A percentile compares a stretch with the other conserved stretches of the same genome.
Conservation (phyloP, 1,140 invertebrate genomes). For the Eurosta solidaginis region DNA sequence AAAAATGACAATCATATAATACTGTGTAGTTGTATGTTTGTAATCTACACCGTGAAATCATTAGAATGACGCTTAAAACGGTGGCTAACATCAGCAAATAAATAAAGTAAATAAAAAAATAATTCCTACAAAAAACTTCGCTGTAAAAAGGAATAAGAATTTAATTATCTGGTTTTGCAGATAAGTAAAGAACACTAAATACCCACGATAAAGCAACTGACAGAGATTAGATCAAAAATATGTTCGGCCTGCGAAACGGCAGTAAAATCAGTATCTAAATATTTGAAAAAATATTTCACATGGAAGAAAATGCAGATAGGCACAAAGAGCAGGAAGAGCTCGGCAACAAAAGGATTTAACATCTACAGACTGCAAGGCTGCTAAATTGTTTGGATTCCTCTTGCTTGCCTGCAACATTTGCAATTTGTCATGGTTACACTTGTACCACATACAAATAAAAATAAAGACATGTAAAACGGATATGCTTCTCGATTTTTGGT, state of each 20-base stretch:
- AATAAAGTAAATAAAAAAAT: not conserved
- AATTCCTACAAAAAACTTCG: not conserved
- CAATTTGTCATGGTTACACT: conserved; percentile 32
- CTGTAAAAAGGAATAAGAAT: not conserved
- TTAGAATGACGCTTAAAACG: conserved; percentile 25
- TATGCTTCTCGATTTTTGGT: not conserved
- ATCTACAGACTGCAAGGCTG: too few species aligned
- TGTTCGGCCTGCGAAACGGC: not conserved
- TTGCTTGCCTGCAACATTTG: not conserved
- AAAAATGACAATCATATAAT: not conserved
- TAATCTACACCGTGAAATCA: conserved; percentile 22
- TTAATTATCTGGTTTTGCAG: not conserved
- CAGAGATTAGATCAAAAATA: not conserved
- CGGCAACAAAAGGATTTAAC: not conserved
- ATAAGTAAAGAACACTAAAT: conserved; percentile 34
- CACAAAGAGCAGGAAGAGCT: not conserved
- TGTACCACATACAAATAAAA: not conserved
- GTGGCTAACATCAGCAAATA: not conserved
- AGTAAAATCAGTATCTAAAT: not conserved
- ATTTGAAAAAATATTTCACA: not conserved
- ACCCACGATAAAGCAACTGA: conserved; percentile 26
- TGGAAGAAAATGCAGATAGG: not conserved
- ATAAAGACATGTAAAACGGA: too few species aligned
- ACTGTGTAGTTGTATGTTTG: not conserved
- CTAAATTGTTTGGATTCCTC: not conserved